These are phyloP conservation scores for Cyphomyrus plagiostoma DNA, from an alignment of 2,113 vertebrate species.

Conservation along the genomic window DNA sequence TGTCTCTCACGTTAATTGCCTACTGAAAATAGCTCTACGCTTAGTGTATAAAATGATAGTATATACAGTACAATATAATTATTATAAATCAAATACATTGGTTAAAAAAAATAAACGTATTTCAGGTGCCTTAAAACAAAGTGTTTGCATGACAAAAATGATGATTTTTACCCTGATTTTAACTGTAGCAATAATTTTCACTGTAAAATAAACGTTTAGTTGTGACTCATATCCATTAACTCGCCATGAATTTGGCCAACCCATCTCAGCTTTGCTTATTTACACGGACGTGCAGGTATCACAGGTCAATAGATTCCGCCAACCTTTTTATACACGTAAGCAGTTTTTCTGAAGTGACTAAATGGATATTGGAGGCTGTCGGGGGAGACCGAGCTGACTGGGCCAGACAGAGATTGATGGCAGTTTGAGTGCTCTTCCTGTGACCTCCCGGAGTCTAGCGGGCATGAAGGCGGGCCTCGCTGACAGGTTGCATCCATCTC, in stretches of 20 bases:
- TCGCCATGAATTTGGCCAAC: neutral
- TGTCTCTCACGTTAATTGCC: neutral
- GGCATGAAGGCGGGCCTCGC: slow-evolving; percentile 60
- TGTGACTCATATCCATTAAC: neutral
- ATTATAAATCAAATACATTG: neutral
- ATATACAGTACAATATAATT: neutral
- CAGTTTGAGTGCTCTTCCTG: slow-evolving; percentile 59
- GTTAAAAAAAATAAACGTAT: neutral
- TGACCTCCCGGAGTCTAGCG: slow-evolving; percentile 60
- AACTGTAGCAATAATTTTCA: neutral
- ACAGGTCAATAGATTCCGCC: slow-evolving; percentile 44
- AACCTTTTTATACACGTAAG: slow-evolving; percentile 45
- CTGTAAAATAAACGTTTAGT: neutral
- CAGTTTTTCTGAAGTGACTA: slow-evolving; percentile 56
- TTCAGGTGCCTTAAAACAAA: neutral
- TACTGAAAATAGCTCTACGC: neutral
- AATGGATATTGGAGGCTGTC: slow-evolving; percentile 60
- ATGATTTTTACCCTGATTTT: neutral
- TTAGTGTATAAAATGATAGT: neutral
- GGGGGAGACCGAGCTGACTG: slow-evolving; percentile 46
- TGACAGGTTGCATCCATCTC: slow-evolving; percentile 68
- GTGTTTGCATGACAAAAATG: neutral
- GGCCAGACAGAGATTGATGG: slow-evolving; percentile 67
- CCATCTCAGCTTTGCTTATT: neutral
- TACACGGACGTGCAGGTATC: slow-evolving; percentile 5